Conservation (phyloP, 2,113 vertebrate species). For the Corydoras sp. region DNA sequence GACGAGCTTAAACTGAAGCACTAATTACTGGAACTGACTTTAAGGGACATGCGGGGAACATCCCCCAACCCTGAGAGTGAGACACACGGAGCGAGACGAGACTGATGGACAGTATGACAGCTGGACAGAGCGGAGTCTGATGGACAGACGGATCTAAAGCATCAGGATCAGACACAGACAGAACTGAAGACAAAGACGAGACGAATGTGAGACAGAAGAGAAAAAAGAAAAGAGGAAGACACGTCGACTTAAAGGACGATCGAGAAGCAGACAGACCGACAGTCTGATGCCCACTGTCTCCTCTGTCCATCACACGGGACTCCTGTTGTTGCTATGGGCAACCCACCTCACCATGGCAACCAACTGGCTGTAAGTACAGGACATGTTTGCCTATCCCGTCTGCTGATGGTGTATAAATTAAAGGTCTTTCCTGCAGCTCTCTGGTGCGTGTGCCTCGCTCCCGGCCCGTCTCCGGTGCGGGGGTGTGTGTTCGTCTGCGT, state of each 20-base stretch:
- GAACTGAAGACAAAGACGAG: too few species aligned
- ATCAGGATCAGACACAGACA: constrained; percentile 36
- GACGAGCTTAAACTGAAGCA: too few species aligned
- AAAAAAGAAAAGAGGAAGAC: constrained; percentile 41
- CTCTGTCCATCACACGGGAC: constrained; percentile 72
- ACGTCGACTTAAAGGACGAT: constrained; percentile 30
- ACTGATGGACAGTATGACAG: constrained; percentile 51
- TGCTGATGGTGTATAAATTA: too few species aligned
- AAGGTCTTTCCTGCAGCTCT: constrained; percentile 50
- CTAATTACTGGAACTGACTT: not conserved
- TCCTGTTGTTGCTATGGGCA: constrained; percentile 79
- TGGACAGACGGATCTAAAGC: not conserved
- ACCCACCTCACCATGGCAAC: constrained; percentile 73
- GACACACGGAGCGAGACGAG: constrained; percentile 41
- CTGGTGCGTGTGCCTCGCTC: constrained; percentile 68
- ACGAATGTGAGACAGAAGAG: too few species aligned
- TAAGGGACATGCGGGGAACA: constrained; percentile 64
- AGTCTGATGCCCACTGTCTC: constrained; percentile 78
- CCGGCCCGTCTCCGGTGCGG: constrained; percentile 53
- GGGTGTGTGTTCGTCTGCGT: constrained; percentile 58
- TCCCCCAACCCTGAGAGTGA: constrained; percentile 47
- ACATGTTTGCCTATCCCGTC: constrained; percentile 18
- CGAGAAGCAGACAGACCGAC: constrained; percentile 54
- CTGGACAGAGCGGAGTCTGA: not conserved
- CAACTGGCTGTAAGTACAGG: constrained; percentile 78